Evolutionary conservation across 2,797 vertebrate genomes (phyloP).

Genomic region (Hipposideros larvatus): DNA sequence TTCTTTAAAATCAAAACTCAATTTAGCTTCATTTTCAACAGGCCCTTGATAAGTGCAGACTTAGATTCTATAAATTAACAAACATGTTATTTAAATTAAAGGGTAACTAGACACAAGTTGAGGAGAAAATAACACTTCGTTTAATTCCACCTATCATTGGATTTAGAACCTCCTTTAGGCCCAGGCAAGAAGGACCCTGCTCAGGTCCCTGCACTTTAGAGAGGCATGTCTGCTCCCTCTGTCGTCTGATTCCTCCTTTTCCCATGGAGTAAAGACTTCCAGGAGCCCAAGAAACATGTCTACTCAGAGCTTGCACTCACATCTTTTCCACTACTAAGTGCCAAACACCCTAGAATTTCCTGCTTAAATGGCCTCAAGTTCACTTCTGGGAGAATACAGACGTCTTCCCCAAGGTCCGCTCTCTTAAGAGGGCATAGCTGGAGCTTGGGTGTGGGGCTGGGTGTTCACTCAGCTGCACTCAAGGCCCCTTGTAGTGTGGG

Average conservation of each 20-base stretch:
- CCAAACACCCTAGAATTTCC: neutral
- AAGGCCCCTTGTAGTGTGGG: neutral
- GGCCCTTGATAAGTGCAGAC: neutral
- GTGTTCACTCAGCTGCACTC: neutral
- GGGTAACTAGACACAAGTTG: neutral
- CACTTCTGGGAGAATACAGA: neutral
- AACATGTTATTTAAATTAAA: conserved; percentile 20
- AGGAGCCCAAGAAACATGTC: neutral
- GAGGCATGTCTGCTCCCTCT: neutral
- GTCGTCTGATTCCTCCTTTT: neutral
- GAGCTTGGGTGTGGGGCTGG: neutral
- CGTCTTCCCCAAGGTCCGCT: neutral
- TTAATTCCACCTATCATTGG: neutral
- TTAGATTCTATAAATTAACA: neutral
- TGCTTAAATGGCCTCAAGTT: neutral
- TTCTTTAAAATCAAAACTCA: conserved; percentile 14
- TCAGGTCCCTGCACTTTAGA: neutral
- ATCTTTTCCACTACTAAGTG: neutral
- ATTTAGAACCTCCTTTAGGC: neutral
- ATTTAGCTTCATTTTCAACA: conserved; percentile 38
- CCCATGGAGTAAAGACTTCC: neutral
- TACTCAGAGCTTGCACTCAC: neutral
- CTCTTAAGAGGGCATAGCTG: neutral
- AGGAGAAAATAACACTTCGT: neutral
- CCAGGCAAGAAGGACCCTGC: neutral